Evolutionary conservation across 1,140 invertebrate genomes (phyloP).

Genomic region (Drosophila kepulauana): DNA sequence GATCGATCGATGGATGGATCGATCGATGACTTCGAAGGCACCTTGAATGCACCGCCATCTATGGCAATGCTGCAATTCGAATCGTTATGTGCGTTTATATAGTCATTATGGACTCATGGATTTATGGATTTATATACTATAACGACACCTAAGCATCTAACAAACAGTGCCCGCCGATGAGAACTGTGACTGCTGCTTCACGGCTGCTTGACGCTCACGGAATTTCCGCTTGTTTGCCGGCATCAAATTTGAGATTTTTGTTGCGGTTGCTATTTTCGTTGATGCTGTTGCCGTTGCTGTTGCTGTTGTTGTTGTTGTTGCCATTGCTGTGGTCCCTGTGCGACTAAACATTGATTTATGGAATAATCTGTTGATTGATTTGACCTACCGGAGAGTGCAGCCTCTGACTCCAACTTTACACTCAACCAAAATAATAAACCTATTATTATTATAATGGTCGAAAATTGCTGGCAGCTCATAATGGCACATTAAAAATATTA

Average conservation of each 20-base stretch:
- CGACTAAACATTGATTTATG: constrained; percentile 54
- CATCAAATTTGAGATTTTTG: constrained; percentile 30
- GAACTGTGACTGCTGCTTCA: constrained; percentile 45
- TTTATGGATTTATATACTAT: constrained; percentile 33
- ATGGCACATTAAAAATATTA: not conserved
- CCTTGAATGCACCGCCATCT: constrained; percentile 71
- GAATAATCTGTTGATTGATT: constrained; percentile 59
- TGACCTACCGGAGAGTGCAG: constrained; percentile 58
- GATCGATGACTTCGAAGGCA: constrained; percentile 45
- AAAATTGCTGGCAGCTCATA: not conserved
- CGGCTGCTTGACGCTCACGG: constrained; percentile 59
- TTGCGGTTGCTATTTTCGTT: not conserved
- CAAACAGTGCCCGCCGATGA: constrained; percentile 43
- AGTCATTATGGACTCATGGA: constrained; percentile 62
- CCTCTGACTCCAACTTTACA: constrained; percentile 17
- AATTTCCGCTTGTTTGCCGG: constrained; percentile 63
- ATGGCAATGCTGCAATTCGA: constrained; percentile 53
- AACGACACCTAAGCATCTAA: constrained; percentile 14
- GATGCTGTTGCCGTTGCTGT: not conserved
- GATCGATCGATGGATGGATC: constrained; percentile 8
- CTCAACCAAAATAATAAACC: not conserved
- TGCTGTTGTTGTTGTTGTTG: not conserved
- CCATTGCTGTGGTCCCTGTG: constrained; percentile 9
- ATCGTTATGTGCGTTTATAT: constrained; percentile 65
- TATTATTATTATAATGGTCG: not conserved